Conservation (phyloP, 2,797 vertebrate species). For the Lagorchestes hirsutus region DNA sequence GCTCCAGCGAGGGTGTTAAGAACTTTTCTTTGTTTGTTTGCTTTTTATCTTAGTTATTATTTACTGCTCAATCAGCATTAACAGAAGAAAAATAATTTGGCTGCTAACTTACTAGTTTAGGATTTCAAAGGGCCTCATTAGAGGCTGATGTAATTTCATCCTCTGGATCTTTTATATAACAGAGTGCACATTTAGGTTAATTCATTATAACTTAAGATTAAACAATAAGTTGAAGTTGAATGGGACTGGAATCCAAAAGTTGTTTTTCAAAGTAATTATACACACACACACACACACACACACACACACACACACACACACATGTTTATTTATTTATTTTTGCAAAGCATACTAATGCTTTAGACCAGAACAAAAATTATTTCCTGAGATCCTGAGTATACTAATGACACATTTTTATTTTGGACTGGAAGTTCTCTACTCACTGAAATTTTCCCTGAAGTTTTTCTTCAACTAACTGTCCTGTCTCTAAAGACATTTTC, state of each 20-base stretch:
- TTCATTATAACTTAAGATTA: conserved; percentile 89
- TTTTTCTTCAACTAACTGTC: not conserved
- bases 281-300: too few species aligned
- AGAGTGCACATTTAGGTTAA: conserved; percentile 87
- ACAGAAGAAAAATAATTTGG: conserved; percentile 92
- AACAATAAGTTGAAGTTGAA: conserved; percentile 88
- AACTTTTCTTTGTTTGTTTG: conserved; percentile 71
- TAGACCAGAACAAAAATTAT: not conserved
- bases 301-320: too few species aligned
- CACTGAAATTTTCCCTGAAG: not conserved
- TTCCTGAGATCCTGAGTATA: not conserved
- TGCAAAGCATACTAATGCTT: not conserved
- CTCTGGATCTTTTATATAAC: conserved; percentile 85
- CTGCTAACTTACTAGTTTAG: conserved; percentile 87
- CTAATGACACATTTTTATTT: not conserved
- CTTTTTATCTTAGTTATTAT: conserved; percentile 85
- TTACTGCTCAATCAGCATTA: conserved; percentile 90
- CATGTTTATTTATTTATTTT: not conserved
- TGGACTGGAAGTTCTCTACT: not conserved
- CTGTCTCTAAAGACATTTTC: not conserved
- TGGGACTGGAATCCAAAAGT: conserved; percentile 63
- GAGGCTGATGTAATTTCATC: conserved; percentile 96
- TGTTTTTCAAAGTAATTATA: conserved; percentile 46
- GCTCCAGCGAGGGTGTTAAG: conserved; percentile 44
- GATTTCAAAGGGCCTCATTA: conserved; percentile 94